A percentile compares a stretch with the other conserved stretches of the same genome.
These are phyloP conservation scores for Semicossyphus pulcher DNA, from an alignment of 2,113 vertebrate species.

Conservation along the genomic window DNA sequence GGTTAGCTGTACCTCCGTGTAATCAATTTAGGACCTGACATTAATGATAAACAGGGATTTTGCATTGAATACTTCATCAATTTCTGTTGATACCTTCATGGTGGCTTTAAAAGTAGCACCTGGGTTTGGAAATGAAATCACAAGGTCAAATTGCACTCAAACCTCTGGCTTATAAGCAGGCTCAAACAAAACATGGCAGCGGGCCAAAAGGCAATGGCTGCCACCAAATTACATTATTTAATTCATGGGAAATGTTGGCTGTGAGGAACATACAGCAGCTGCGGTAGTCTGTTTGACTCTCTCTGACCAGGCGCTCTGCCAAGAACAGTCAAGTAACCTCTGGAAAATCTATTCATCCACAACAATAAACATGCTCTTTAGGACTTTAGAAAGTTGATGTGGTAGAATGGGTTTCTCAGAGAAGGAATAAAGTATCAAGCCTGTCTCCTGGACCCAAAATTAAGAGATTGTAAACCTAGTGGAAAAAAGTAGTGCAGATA, in stretches of 20 bases:
- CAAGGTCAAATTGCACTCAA: constrained; percentile 37
- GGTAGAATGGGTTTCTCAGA: neutral
- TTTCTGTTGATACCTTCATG: neutral
- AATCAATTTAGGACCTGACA: neutral
- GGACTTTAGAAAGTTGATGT: neutral
- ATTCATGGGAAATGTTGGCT: constrained; percentile 22
- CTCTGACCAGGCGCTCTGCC: neutral
- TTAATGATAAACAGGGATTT: neutral
- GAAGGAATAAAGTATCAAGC: neutral
- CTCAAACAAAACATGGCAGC: neutral
- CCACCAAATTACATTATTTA: constrained; percentile 39
- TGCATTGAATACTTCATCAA: neutral
- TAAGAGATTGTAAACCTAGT: constrained; percentile 25
- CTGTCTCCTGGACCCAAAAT: constrained; percentile 22
- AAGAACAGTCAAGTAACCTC: constrained; percentile 27
- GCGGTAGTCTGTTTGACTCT: neutral
- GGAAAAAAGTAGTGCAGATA: constrained; percentile 31
- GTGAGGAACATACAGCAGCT: constrained; percentile 4
- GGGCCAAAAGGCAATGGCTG: constrained; percentile 9
- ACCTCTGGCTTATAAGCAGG: constrained; percentile 10
- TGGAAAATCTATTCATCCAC: constrained; percentile 5
- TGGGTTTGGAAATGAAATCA: constrained; percentile 23
- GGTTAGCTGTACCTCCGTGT: neutral
- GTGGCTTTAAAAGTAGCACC: neutral
- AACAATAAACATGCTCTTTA: constrained; percentile 4